Base-by-base conservation (phyloP, 2,888 invertebrate genomes). In the Mycogona germanica region DNA sequence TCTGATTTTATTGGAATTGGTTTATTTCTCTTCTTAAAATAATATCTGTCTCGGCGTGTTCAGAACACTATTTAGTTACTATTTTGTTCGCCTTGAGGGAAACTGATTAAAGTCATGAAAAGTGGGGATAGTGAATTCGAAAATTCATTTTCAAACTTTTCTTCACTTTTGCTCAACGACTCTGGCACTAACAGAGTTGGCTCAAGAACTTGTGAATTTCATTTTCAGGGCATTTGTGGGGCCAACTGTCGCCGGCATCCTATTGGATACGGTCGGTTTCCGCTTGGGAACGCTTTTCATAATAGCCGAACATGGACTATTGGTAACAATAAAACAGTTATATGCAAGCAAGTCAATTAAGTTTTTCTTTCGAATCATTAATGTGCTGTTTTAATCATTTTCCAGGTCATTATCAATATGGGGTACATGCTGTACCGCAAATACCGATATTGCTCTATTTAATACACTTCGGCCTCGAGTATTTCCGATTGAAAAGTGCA, bases 31-130 rank as follows among this genome's bases (percentile, higher is more conserved):
- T n/a, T n/a, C n/a, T n/a, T n/a, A n/a, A n/a, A n/a, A n/a, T 91
- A 30, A 83, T 91, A 7, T 89, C 91, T 1, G 91, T 88, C 0
- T 75, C 92, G 63, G 92, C 89, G 84, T 88, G 91, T 1, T 87
- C 88, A 1, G 81, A 85, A 0, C n/a, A n/a, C n/a, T n/a, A n/a
- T n/a, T n/a, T n/a, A n/a, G n/a, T n/a, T n/a, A n/a, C n/a, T n/a
- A n/a, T n/a, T n/a, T n/a, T n/a, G n/a, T 89, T 91, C 64, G 88
- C 91, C 0, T 73, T 92, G 7, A 92, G 92, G 55, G 49, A 55
- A n/a, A 38, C n/a, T 21, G 12, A 51, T 6, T 25, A 41, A 9
- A 12, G 12, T 12, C 12, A 35, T 35, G n/a, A 12, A 35, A 12
- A 12, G 35, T 12, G 12, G 12, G 12, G 35, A 35, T n/a, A 35